Evolutionary conservation across 2,113 vertebrate species (phyloP).

Genomic region (Planiliza haematocheilus): DNA sequence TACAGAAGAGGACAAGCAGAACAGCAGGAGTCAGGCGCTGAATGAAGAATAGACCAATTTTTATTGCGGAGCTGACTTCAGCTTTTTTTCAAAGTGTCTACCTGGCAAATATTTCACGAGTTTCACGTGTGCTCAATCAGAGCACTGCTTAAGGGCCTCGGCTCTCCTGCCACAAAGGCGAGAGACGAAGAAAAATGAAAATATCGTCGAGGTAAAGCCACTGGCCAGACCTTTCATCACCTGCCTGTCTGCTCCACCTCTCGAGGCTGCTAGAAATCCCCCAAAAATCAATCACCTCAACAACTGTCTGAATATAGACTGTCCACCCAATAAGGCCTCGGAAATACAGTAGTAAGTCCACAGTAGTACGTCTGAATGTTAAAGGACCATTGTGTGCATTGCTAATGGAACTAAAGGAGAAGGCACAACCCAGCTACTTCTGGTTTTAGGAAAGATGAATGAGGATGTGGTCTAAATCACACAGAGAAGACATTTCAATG

Average conservation of each 20-base stretch:
- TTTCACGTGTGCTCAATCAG: conserved; percentile 52
- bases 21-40: conserved; percentile 63
- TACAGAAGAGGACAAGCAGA: conserved; percentile 63
- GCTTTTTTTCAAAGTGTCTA: conserved; percentile 48
- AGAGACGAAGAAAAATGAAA: conserved; percentile 62
- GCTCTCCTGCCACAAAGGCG: conserved; percentile 33
- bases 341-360: conserved; percentile 30
- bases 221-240: conserved; percentile 61
- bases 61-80: conserved; percentile 64
- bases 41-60: conserved; percentile 73
- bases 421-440: conserved; percentile 21
- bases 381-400: conserved; percentile 16
- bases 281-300: conserved; percentile 55
- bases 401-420: conserved; percentile 10
- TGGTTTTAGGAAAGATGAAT: conserved; percentile 17
- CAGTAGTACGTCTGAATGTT: not conserved
- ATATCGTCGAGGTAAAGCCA: conserved; percentile 51
- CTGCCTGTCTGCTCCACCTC: conserved; percentile 52
- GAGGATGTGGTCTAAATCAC: conserved; percentile 49
- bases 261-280: conserved; percentile 29
- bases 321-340: conserved; percentile 28
- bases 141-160: conserved; percentile 29
- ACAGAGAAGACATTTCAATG: conserved; percentile 45
- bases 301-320: conserved; percentile 43
- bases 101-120: conserved; percentile 64